Evolutionary conservation across 2,888 invertebrate genomes (phyloP), one percentile per base, ranked within the genome.

Genomic region (Nomada ruficornis): DNA sequence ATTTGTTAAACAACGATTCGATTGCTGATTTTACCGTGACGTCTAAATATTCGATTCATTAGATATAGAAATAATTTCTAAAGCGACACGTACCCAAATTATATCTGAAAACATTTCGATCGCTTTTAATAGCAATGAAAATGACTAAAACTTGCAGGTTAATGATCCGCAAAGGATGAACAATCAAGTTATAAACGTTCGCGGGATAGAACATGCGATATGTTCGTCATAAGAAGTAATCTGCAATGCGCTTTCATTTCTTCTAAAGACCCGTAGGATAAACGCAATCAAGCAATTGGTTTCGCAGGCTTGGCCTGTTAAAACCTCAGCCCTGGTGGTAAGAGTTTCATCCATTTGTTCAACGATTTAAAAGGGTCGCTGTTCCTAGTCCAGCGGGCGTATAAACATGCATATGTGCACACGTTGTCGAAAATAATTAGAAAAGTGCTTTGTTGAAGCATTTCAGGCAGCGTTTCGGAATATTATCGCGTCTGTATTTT

Each of bases 331-430:
- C 81, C 69, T 64, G 54, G 7, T 26, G 79, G 80, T 79, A 82
- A 88, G 83, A 87, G 85, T 88, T 88, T 88, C 87, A 88, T 88
- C 80, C 88, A 88, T 88, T 88, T 88, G 85, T 84, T 85, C 83
- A 79, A 71, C 82, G 83, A 77, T 86, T 86, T 86, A 85, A 83
- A 84, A 86, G 77, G 80, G 82, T 86, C 75, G 73, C 80, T 83
- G 36, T 76, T 82, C 77, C 63, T 75, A 79, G 64, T 54, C 60
- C 57, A n/a, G 20, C 44, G 15, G 23, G 57, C 13, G 42, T 63
- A 29, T 47, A 29, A 59, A 26, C 57, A 50, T n/a, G 42, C 47
- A 62, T 54, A 47, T 64, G 54, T 52, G 70, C 60, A 36, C 11
- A 36, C n/a, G 72, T 82, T 76, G 73, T 77, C 78, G 88, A 74